phyloP scores from a whole-genome alignment of 2,797 vertebrate genomes.

The Protonibea diacanthus region DNA sequence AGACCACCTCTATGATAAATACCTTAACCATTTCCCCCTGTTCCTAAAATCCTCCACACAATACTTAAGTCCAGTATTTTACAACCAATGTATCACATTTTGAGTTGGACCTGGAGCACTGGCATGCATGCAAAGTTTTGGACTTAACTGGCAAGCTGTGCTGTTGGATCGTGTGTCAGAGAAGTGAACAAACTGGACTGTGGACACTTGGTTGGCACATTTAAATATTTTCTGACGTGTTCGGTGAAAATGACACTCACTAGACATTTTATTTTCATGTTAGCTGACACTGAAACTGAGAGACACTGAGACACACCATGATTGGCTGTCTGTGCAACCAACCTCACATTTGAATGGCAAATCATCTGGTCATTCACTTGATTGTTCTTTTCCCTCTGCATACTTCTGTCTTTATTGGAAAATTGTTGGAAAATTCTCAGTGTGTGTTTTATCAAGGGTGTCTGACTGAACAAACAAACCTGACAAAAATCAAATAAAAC shows the following conservation, averaged over 20 bases:
- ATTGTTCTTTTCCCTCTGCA: constrained; percentile 11
- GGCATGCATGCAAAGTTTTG: neutral
- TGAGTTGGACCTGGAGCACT: constrained; percentile 27
- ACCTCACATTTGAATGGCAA: constrained; percentile 49
- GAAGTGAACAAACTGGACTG: constrained; percentile 2
- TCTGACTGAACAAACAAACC: constrained; percentile 24
- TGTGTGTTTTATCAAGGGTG: constrained; percentile 4
- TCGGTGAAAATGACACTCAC: neutral
- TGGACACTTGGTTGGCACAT: constrained; percentile 33
- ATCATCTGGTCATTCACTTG: constrained; percentile 26
- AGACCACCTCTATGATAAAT: constrained; percentile 61
- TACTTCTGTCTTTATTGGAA: constrained; percentile 10
- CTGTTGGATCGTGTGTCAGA: constrained; percentile 9
- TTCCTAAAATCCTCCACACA: constrained; percentile 32
- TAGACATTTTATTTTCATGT: constrained; percentile 18
- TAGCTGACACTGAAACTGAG: constrained; percentile 8
- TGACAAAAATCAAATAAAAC: constrained; percentile 14
- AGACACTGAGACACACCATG: neutral
- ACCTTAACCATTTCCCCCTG: constrained; percentile 26
- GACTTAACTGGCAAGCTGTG: constrained; percentile 9
- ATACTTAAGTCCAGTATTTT: constrained; percentile 36
- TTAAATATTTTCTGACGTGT: constrained; percentile 25
- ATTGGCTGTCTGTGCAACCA: constrained; percentile 9
- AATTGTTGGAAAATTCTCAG: neutral
- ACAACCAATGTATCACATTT: constrained; percentile 44